phyloP scores from a whole-genome alignment of 2,113 vertebrate genomes.

The Leptobrachium ailaonicum region DNA sequence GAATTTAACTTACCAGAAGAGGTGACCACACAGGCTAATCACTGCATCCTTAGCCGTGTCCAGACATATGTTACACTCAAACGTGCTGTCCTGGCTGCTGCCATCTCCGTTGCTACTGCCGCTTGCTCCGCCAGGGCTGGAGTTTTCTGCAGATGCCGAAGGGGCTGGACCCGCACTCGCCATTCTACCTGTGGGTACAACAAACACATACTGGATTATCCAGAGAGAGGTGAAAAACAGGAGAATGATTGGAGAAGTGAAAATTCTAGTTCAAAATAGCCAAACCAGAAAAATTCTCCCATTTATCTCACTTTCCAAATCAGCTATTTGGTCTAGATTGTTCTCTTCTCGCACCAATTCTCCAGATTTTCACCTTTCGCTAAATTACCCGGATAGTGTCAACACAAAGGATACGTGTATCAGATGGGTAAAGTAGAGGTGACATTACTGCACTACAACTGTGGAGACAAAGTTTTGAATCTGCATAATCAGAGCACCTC shows the following conservation, averaged over 20 bases:
- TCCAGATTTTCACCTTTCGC: no score
- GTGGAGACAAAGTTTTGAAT: no score
- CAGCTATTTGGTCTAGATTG: no score
- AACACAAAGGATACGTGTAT: no score
- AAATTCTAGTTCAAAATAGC: no score
- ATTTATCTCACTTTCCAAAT: no score
- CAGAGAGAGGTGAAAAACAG: no score
- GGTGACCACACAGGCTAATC: slow-evolving; percentile 96
- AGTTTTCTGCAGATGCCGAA: slow-evolving; percentile 74
- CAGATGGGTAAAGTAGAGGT: not conserved
- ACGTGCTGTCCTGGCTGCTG: slow-evolving; percentile 88
- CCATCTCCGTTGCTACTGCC: slow-evolving; percentile 74
- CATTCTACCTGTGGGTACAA: slow-evolving; percentile 66
- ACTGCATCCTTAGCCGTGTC: slow-evolving; percentile 98
- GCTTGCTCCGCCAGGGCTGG: slow-evolving; percentile 74
- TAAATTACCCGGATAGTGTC: no score
- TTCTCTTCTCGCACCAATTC: no score
- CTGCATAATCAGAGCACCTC: no score
- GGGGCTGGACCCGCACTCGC: slow-evolving; percentile 78
- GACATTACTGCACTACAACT: not conserved
- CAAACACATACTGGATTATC: not conserved
- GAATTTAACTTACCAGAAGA: slow-evolving; percentile 84
- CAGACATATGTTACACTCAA: slow-evolving; percentile 97
- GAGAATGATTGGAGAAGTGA: no score
- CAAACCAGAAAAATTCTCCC: no score